Evolutionary conservation across 2,113 vertebrate genomes (phyloP), one percentile per base, ranked within the genome.

Genomic region (Podilymbus podiceps): DNA sequence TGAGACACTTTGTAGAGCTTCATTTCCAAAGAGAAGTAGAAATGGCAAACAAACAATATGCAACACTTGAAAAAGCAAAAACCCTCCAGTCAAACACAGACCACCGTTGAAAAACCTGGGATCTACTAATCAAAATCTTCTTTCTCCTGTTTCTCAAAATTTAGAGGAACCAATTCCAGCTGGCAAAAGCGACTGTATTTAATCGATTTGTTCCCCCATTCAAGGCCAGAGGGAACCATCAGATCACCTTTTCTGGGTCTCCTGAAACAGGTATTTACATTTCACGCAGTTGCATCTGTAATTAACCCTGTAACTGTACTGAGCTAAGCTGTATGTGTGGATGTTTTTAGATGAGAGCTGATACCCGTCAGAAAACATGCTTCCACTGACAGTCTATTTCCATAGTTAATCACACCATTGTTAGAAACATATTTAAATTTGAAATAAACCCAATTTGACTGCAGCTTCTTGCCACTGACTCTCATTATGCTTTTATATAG

Each of bases 341-440:
- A 68, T 58, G 62, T 22, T 89, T 76, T 49, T 2, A 44, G n/a
- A 79, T 52, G 67, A 80, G 68, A 64, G 77, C 77, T 78, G 89
- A 93, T 82, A 82, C 2, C 69, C 87, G 91, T 68, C 84, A 91
- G 88, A 53, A 90, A 86, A 73, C 84, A 75, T 2, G 13, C 79
- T 85, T 68, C 85, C 64, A 77, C 80, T 56, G 50, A 53, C 76
- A 77, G 55, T 19, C 66, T 86, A 30, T 75, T 94, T 92, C 87
- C 87, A 85, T 75, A 71, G 66, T 52, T 92, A 95, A 95, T 75
- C 68, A 55, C 66, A 52, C 73, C 35, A 49, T 64, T 89, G 87
- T 92, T 87, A 73, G 38, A 82, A 89, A 78, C 44, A 9, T 15
- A 95, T 92, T 95, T 92, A 47, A 59, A 93, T 78, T 44, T 86